phyloP scores from a whole-genome alignment of 2,888 invertebrate species.

The Dioctria linearis region DNA sequence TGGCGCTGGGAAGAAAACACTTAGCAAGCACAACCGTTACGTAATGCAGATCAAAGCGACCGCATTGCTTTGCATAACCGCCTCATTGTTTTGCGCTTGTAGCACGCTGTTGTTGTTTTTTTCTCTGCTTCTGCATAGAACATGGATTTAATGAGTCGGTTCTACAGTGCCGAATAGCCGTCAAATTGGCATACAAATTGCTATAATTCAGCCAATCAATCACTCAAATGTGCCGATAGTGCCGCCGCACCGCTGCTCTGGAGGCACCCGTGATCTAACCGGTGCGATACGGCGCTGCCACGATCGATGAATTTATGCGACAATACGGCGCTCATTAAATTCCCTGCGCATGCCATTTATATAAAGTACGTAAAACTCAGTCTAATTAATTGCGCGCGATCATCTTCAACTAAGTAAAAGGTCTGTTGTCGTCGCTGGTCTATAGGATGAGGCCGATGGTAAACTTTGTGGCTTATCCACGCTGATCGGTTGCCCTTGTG shows the following conservation, averaged over 20 bases:
- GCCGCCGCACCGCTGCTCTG: constrained; percentile 41
- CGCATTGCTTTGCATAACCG: constrained; percentile 32
- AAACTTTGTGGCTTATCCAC: background rate
- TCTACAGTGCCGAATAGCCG: constrained; percentile 17
- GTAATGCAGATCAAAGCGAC: constrained; percentile 33
- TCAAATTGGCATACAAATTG: constrained; percentile 53
- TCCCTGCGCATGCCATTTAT: constrained; percentile 24
- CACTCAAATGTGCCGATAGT: constrained; percentile 52
- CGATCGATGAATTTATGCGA: constrained; percentile 30
- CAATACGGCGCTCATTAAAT: constrained; percentile 45
- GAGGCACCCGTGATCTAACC: constrained; percentile 59
- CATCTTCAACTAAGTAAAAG: constrained; percentile 34
- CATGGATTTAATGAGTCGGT: constrained; percentile 29
- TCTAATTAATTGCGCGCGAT: constrained; percentile 44
- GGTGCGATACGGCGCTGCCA: constrained; percentile 62
- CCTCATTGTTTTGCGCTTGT: constrained; percentile 19
- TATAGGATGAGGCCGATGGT: background rate
- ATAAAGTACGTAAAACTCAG: constrained; percentile 18
- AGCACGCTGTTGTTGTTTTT: background rate
- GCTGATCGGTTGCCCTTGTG: background rate
- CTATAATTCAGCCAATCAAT: constrained; percentile 53
- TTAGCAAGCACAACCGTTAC: constrained; percentile 5
- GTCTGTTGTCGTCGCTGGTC: background rate
- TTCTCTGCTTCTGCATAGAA: background rate
- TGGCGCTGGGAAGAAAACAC: constrained; percentile 27